Base-by-base conservation (phyloP, 2,888 invertebrate genomes). In the Drosophila kuntzei region DNA sequence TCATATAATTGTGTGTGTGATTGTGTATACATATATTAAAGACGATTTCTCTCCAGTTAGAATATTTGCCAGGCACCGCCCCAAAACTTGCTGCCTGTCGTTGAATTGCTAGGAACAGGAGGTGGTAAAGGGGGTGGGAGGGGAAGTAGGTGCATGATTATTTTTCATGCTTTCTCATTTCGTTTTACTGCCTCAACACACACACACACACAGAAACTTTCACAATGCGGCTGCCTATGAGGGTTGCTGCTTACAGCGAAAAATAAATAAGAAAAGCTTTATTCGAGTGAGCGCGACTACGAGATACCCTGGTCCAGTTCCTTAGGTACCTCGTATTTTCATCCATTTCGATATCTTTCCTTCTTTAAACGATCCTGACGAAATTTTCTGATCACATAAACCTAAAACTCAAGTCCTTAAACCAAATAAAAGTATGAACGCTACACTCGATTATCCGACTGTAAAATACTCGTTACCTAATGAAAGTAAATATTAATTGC, bases 141-240 rank as follows among this genome's bases (percentile, higher is more conserved):
- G 18, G n/a, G 18, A n/a, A 14, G 54, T 71, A 60, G 75, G 63
- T 64, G 78, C 78, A 61, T 78, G 76, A 82, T 83, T 88, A 83
- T 88, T 88, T 82, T 88, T 80, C 86, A 86, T 86, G 80, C 74
- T 86, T 83, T 86, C 77, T 69, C 88, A 82, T 83, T 86, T 79
- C 83, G 59, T 79, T 87, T 85, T 79, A 87, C 34, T 49, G 50
- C 50, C 50, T 36, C 22, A 50, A 50, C 49, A 62, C 66, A 63
- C 55, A 58, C 32, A 44, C 29, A 65, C 41, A 62, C 64, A 69
- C 43, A n/a, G 55, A 47, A 79, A 82, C 82, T 82, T 82, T 82
- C 85, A 81, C 82, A 82, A 85, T 78, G 69, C 62, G 66, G 64
- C 77, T 74, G 79, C 78, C 78, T 70, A 55, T 65, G 61, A 63